Base-by-base conservation (phyloP, 64 coral and sea anemone species). In the Orbicella faveolata region DNA sequence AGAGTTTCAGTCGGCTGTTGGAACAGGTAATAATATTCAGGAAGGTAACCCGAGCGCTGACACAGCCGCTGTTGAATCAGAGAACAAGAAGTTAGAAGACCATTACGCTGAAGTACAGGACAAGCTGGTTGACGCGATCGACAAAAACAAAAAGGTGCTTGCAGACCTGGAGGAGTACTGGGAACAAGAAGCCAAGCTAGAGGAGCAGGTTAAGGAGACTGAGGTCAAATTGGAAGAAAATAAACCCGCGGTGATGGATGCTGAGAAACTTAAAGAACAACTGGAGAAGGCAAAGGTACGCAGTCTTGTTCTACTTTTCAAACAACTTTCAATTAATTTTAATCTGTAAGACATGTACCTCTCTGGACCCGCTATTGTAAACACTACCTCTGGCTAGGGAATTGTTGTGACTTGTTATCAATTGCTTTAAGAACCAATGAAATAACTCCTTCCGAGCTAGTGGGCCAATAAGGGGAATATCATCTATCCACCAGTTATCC, bases 251-350 rank as follows among this genome's bases (percentile, higher is more conserved):
- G 85, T 84, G 12, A 79, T 98, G 93, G 93, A 98, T 35, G 81
- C 85, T 39, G 90, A 87, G 72, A 87, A 88, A 51, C 83, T 98
- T 0, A 95, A 93, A 79, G 87, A 92, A 80, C 96, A 98, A 69
- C 65, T 98, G 12, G 93, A 92, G 20, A 92, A 92, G 35, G 89
- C 90, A 65, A 94, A 98, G 96, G 96, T 98, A 94, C 6, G 15
- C 7, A 26, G 17, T 59, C 19, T 18, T 9, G 11, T 14, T 51
- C 18, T 25, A 44, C 30, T 14, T 35, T 86, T 1, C 34, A 11
- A 14, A 4, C 4, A 16, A 15, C 17, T n/a, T 80, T 17, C 2
- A 30, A 30, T 30, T 30, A 30, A 30, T 30, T 30, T 30, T 30
- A 30, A 30, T 30, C 30, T 30, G 30, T 30, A 30, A 30, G 30